Base-by-base conservation (phyloP, 1,140 invertebrate species). In the Lepidurus arcticus region DNA sequence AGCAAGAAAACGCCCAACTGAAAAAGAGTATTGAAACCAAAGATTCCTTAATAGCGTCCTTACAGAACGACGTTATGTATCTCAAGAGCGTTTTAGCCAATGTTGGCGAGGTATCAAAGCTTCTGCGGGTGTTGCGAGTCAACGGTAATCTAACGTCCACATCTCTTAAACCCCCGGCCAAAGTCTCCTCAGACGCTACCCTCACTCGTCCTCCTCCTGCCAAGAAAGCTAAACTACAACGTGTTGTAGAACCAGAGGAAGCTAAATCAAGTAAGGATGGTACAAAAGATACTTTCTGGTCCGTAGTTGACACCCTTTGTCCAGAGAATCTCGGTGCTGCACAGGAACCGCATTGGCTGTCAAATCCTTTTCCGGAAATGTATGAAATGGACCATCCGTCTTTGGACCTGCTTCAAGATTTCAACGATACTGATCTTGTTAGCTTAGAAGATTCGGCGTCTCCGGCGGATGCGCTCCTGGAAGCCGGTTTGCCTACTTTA, bases 11-110 rank as follows among this genome's bases (percentile, higher is more conserved):
- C 73, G 65, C 65, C 5, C 21, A 42, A 7, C 7, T 78, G 26
- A 43, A 24, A 42, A n/a, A 42, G 21, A 78, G 43, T 2, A 44
- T 78, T 11, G 73, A 73, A 43, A 42, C 42, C 65, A 78, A 78
- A 65, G 77, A 78, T 44, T 10, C 7, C 21, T 21, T 44, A 11
- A 78, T 78, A 11, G 53, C 43, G 9, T 9, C 65, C 34, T 43
- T 78, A 21, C 24, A 78, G 44, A 78, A 78, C 24, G 77, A 78
- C 13, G 65, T 78, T 13, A 9, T 16, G n/a, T 78, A 78, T 44
- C 73, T 78, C 34, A 78, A 74, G 44, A 78, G 73, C 26, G 65
- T 78, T 42, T 65, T 78, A 43, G 77, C 77, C n/a, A 78, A 78
- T 78, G 53, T 73, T 42, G 42, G 73, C 9, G 77, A 78, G 16